Percentiles rank a stretch among this genome's conserved stretches.
Evolutionary conservation across 2,113 vertebrate genomes (phyloP).

Genomic region (Toxotes chatareus): DNA sequence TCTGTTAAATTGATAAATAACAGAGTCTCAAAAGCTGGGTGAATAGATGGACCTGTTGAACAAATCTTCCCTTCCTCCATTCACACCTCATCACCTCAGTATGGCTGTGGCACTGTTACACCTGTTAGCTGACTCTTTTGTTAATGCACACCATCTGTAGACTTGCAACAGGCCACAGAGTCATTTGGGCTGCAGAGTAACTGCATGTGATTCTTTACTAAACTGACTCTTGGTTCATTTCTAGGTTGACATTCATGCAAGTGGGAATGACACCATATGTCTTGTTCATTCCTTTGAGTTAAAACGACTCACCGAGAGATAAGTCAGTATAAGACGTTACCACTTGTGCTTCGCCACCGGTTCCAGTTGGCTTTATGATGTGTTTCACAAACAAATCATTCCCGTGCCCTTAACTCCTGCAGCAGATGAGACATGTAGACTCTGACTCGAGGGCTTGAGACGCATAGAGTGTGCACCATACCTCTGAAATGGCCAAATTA

Average conservation of each 20-base stretch:
- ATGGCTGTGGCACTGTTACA: constrained; percentile 18
- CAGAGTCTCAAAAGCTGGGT: background rate
- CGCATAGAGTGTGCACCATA: constrained; percentile 47
- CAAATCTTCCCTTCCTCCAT: background rate
- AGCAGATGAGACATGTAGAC: constrained; percentile 66
- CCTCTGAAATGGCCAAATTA: constrained; percentile 72
- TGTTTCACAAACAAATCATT: constrained; percentile 68
- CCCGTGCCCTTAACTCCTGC: constrained; percentile 42
- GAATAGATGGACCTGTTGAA: background rate
- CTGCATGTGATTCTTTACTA: background rate
- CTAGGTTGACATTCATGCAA: constrained; percentile 13
- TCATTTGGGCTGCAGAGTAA: constrained; percentile 11
- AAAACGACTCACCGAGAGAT: constrained; percentile 23
- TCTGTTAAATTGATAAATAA: background rate
- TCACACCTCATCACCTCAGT: constrained; percentile 11
- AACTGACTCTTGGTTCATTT: constrained; percentile 27
- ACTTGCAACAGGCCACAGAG: constrained; percentile 10
- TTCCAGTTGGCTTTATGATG: constrained; percentile 57
- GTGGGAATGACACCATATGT: constrained; percentile 17
- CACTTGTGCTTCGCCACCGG: constrained; percentile 1
- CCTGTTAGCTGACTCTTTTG: constrained; percentile 42
- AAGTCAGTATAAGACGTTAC: constrained; percentile 45
- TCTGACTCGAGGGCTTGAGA: constrained; percentile 57
- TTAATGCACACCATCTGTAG: constrained; percentile 49
- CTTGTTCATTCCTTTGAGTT: constrained; percentile 25